Percentiles rank a stretch among this genome's conserved stretches.
phyloP scores from a whole-genome alignment of 1,140 invertebrate species.

The Drosophila lacteicornis region DNA sequence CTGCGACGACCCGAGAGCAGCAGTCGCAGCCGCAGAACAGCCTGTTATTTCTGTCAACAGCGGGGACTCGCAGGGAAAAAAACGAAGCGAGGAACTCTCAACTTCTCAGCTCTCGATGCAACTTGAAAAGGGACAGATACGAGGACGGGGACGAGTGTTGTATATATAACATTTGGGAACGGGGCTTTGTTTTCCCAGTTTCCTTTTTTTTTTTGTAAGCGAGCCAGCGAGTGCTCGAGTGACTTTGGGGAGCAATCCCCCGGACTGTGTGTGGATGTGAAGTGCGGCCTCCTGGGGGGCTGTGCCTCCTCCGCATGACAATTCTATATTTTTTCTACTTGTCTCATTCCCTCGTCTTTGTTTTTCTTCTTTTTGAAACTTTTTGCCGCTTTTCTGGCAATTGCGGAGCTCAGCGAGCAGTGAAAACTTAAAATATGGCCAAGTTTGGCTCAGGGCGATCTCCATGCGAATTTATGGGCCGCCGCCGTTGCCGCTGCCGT shows the following conservation, averaged over 20 bases:
- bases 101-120: slow-evolving; percentile 71
- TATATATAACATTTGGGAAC: slow-evolving; percentile 16
- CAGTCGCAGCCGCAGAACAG: slow-evolving; percentile 2
- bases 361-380: slow-evolving; percentile 32
- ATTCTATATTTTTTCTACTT: slow-evolving; percentile 63
- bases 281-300: slow-evolving; percentile 67
- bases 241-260: slow-evolving; percentile 54
- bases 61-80: slow-evolving; percentile 34
- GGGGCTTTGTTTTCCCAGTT: slow-evolving; percentile 41
- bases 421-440: slow-evolving; percentile 79
- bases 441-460: slow-evolving; percentile 78
- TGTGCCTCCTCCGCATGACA: slow-evolving; percentile 61
- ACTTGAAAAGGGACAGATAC: slow-evolving; percentile 51
- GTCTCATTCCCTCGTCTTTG: slow-evolving; percentile 53
- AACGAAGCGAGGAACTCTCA: slow-evolving; percentile 19
- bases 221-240: slow-evolving; percentile 26
- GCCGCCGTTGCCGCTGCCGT: slow-evolving; percentile 51
- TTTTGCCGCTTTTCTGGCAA: slow-evolving; percentile 58
- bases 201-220: slow-evolving; percentile 21
- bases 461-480: slow-evolving; percentile 78
- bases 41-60: slow-evolving; percentile 76
- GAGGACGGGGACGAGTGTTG: background rate
- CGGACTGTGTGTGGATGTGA: slow-evolving; percentile 57
- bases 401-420: slow-evolving; percentile 59
- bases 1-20: slow-evolving; percentile 22